Conservation (phyloP, 2,888 invertebrate genomes). For the Agapostemon virescens region DNA sequence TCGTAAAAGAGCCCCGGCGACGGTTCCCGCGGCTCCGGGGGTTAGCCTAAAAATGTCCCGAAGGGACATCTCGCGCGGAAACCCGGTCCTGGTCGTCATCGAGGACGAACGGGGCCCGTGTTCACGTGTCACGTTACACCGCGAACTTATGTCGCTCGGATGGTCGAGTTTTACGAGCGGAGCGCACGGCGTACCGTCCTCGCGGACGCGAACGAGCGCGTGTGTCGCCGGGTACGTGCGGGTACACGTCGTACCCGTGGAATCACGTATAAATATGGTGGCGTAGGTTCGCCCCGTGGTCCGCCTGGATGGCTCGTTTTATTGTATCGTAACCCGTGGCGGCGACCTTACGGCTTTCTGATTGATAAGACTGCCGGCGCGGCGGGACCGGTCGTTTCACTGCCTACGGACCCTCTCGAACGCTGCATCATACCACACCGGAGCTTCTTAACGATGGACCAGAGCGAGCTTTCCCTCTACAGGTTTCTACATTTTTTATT, state of each 20-base stretch:
- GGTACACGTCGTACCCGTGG: conserved; percentile 14
- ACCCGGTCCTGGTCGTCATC: conserved; percentile 26
- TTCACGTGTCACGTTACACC: conserved; percentile 68
- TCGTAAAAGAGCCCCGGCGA: conserved; percentile 74
- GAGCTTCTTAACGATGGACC: conserved; percentile 15
- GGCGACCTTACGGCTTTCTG: conserved; percentile 69
- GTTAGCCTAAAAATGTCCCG: conserved; percentile 51
- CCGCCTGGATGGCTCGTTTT: conserved; percentile 71
- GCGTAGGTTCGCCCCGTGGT: conserved; percentile 7
- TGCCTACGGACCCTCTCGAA: conserved; percentile 30
- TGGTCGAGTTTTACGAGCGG: conserved; percentile 74
- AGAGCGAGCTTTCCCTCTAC: neutral
- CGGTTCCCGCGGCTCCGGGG: conserved; percentile 35
- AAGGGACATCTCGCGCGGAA: neutral
- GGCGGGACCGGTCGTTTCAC: conserved; percentile 57
- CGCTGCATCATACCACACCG: conserved; percentile 12
- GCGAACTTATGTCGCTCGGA: conserved; percentile 71
- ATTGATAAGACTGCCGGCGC: conserved; percentile 69
- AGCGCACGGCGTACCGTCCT: conserved; percentile 29
- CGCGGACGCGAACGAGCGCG: conserved; percentile 37
- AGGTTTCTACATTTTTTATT: neutral
- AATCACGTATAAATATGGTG: conserved; percentile 58
- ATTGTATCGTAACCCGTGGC: conserved; percentile 74
- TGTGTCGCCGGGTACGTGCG: conserved; percentile 29
- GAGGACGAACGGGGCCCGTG: conserved; percentile 46